phyloP scores from a whole-genome alignment of 2,797 vertebrate species.

The Botia kubotai region DNA sequence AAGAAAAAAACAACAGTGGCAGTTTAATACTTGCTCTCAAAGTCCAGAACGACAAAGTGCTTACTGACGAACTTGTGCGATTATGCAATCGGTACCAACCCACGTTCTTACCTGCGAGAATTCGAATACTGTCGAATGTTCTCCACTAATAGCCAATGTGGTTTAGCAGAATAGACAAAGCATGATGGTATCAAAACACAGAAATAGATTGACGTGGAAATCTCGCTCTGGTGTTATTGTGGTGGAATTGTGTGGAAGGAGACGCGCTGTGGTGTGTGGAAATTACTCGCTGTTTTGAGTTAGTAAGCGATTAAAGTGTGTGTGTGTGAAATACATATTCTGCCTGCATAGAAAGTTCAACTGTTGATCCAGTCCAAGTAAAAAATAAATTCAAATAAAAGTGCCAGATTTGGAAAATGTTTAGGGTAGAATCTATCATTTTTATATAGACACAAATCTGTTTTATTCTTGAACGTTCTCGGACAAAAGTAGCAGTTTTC shows the following conservation, averaged over 20 bases:
- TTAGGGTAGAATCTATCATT: slow-evolving; percentile 43
- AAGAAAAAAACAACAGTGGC: not conserved
- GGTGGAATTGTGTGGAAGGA: too few species aligned
- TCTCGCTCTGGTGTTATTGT: slow-evolving; percentile 7
- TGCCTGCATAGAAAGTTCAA: not conserved
- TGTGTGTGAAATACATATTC: not conserved
- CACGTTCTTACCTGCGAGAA: slow-evolving; percentile 41
- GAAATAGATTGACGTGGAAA: not conserved
- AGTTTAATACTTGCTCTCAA: not conserved
- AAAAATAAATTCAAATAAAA: slow-evolving; percentile 25
- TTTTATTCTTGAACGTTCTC: slow-evolving; percentile 27
- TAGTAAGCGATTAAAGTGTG: not conserved
- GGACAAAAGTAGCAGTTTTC: slow-evolving; percentile 36
- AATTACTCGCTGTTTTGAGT: not conserved
- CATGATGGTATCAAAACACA: not conserved
- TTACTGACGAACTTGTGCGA: not conserved
- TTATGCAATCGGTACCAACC: slow-evolving; percentile 41
- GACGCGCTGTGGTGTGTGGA: not conserved
- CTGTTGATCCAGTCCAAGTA: not conserved
- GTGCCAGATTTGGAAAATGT: slow-evolving; percentile 45
- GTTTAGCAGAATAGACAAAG: slow-evolving; percentile 3
- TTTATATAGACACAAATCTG: slow-evolving; percentile 51
- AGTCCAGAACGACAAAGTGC: not conserved
- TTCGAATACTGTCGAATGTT: not conserved
- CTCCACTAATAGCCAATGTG: slow-evolving; percentile 12